These are phyloP conservation scores for Clostera curtula DNA, from an alignment of 2,888 invertebrate species.

Conservation along the genomic window DNA sequence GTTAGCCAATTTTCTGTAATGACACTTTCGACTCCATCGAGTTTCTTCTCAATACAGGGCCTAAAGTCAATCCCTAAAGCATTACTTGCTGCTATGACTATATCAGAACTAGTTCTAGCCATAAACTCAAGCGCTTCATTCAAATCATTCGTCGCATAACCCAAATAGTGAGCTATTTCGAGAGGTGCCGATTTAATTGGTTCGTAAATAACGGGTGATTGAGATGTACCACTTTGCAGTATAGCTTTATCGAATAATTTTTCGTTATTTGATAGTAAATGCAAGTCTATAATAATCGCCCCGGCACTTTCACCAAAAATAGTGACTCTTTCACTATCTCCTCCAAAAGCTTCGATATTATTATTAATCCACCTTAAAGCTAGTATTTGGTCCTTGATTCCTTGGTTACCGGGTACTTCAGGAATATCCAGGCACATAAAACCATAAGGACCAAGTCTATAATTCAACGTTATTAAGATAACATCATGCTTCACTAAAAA, in stretches of 20 bases:
- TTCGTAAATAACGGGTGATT: conserved; percentile 22
- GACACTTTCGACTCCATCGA: conserved; percentile 33
- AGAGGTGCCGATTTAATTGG: conserved; percentile 28
- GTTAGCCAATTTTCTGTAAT: conserved; percentile 31
- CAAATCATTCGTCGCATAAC: conserved; percentile 20
- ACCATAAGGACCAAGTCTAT: conserved; percentile 44
- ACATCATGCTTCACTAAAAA: conserved; percentile 39
- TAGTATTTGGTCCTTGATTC: conserved; percentile 42
- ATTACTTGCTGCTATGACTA: conserved; percentile 24
- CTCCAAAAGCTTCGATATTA: conserved; percentile 44
- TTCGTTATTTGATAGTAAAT: conserved; percentile 32
- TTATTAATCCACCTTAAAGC: conserved; percentile 43
- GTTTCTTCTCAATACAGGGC: conserved; percentile 40
- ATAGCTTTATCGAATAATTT: conserved; percentile 35
- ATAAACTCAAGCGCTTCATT: conserved; percentile 31
- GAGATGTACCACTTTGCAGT: conserved; percentile 35
- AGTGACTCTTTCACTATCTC: conserved; percentile 38
- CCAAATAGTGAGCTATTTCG: conserved; percentile 30
- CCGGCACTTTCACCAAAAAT: conserved; percentile 42
- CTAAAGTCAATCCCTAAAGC: conserved; percentile 23
- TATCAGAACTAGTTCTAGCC: conserved; percentile 17
- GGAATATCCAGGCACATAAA: conserved; percentile 45
- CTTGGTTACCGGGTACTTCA: conserved; percentile 43
- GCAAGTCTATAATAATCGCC: conserved; percentile 35
- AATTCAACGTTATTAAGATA: conserved; percentile 39